Base-by-base conservation (phyloP, 2,888 invertebrate genomes). In the Dyspetes luteomarginatus region DNA sequence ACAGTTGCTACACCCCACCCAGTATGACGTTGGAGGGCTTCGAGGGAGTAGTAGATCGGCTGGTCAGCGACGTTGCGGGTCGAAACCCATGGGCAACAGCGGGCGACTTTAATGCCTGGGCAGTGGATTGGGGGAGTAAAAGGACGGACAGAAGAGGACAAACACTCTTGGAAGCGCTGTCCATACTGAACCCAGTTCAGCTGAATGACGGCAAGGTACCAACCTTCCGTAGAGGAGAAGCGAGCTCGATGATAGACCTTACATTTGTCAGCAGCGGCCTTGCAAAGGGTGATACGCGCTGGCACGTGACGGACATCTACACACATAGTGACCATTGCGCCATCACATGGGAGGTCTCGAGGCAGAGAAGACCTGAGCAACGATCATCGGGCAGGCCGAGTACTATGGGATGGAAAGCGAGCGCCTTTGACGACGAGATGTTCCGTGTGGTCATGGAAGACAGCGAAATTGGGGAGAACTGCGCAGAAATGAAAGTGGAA, bases 211-310 rank as follows among this genome's bases (percentile, higher is more conserved):
- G 85, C 0, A 81, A 78, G 3, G 28, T 12, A 17, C 79, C 82
- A 9, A 85, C 85, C 0, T 86, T 60, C 60, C 36, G n/a, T 2
- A 82, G 60, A 48, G 82, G 76, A 19, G 71, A 73, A 17, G 71
- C 74, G 7, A 82, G 72, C 22, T 85, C 85, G 0, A 82, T 85
- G 0, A 56, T 85, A 0, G 85, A 86, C 55, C 78, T 85, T 55
- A 84, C 85, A 0, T 84, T 83, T 77, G 84, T 81, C 74, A 85
- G 84, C 64, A 81, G 79, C 48, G 67, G 74, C 67, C 79, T 85
- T 7, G 72, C 56, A 43, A 85, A 52, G 62, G 43, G 83, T 9
- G 68, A 56, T 58, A 69, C 0, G 2, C 83, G 68, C 67, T 52
- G 71, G 50, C 55, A 58, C 19, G 55, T 80, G 22, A 52, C 67